Evolutionary conservation across 1,140 invertebrate species (phyloP).

Genomic region (Hycleus phaleratus): DNA sequence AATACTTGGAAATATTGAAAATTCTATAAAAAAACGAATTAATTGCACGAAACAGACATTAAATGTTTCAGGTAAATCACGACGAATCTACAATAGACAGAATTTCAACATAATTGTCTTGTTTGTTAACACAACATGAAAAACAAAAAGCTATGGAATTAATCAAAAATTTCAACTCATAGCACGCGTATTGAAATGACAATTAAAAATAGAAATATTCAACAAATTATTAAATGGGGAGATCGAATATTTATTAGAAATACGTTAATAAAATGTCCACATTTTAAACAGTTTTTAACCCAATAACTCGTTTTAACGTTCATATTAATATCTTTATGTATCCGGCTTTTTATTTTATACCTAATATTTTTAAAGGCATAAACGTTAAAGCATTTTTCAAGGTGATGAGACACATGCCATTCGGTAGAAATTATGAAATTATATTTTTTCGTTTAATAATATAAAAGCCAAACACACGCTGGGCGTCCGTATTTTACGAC

Average conservation of each 20-base stretch:
- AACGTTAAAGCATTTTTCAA: constrained; percentile 7
- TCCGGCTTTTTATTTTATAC: constrained; percentile 9
- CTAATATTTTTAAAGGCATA: constrained; percentile 4
- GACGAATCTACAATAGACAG: too few species aligned
- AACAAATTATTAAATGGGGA: too few species aligned
- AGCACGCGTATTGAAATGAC: not conserved
- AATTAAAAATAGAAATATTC: too few species aligned
- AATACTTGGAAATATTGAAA: not conserved
- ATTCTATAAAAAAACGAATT: not conserved
- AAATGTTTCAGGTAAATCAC: too few species aligned
- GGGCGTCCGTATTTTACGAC: too few species aligned
- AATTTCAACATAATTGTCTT: too few species aligned
- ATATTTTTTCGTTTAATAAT: not conserved
- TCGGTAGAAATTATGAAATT: constrained; percentile 7
- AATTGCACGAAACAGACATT: not conserved
- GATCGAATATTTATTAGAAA: too few species aligned
- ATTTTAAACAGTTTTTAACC: not conserved
- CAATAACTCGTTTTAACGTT: constrained; percentile 2
- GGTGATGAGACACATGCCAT: constrained; percentile 13
- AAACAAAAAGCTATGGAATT: too few species aligned
- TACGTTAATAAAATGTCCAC: constrained; percentile 1
- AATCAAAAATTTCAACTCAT: too few species aligned
- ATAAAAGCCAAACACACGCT: too few species aligned
- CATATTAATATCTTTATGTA: constrained; percentile 11
- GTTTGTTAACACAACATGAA: too few species aligned